These are phyloP conservation scores for Paracyprichromis sp. DNA, from an alignment of 2,113 vertebrate species.

Conservation along the genomic window DNA sequence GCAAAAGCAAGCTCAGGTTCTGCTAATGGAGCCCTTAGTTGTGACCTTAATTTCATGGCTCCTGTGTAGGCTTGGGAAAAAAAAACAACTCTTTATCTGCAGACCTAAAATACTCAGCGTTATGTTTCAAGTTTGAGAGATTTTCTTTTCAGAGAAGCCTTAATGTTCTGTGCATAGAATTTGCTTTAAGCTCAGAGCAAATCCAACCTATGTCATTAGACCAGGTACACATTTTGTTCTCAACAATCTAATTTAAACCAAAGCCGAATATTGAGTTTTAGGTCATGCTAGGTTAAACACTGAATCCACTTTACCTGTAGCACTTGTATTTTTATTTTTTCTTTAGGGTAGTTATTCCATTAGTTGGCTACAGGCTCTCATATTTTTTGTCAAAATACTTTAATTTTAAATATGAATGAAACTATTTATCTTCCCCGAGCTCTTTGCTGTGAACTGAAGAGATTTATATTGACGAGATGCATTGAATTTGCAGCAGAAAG, in stretches of 20 bases:
- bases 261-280: constrained; percentile 40
- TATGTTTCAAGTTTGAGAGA: background rate
- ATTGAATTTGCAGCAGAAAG: background rate
- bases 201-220: background rate
- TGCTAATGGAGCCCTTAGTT: background rate
- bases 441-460: constrained; percentile 16
- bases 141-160: constrained; percentile 38
- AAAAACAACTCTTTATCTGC: background rate
- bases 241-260: constrained; percentile 54
- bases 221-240: constrained; percentile 3
- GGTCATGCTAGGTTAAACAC: constrained; percentile 15
- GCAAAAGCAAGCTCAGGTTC: constrained; percentile 34
- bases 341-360: background rate
- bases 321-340: constrained; percentile 7
- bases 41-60: background rate
- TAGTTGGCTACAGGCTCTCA: constrained; percentile 23
- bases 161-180: constrained; percentile 29
- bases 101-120: constrained; percentile 1
- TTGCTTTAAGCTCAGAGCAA: constrained; percentile 26
- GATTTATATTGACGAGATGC: background rate
- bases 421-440: constrained; percentile 29
- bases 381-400: background rate
- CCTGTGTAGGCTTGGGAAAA: constrained; percentile 11
- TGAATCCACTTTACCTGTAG: constrained; percentile 54
- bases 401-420: constrained; percentile 19